A percentile compares a stretch with the other conserved stretches of the same genome.
phyloP scores from a whole-genome alignment of 1,140 invertebrate species.

The Cydia splendana region DNA sequence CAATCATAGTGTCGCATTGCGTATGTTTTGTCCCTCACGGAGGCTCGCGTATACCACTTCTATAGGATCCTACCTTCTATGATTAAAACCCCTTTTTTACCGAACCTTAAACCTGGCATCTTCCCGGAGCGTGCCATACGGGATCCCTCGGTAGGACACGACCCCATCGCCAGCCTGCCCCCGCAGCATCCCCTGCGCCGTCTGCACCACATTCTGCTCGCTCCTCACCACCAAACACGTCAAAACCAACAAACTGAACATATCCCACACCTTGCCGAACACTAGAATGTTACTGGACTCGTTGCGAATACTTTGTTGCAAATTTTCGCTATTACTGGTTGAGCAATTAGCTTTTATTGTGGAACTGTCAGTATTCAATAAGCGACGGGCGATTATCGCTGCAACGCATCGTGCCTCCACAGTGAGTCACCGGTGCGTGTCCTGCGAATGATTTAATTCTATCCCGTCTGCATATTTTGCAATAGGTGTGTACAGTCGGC shows the following conservation, averaged over 20 bases:
- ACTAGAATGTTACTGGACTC: not conserved
- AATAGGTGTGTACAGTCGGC: not conserved
- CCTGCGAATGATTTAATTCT: slow-evolving; percentile 13
- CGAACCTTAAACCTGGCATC: slow-evolving; percentile 34
- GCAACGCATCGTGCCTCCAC: not conserved
- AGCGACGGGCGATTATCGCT: slow-evolving; percentile 19
- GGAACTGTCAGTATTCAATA: slow-evolving; percentile 23
- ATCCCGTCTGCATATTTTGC: not conserved
- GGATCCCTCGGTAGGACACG: slow-evolving; percentile 58
- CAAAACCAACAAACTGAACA: not conserved
- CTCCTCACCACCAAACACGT: slow-evolving; percentile 32
- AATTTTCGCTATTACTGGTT: slow-evolving; percentile 8
- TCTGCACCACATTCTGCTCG: slow-evolving; percentile 47
- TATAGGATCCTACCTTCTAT: too few relatives aligned
- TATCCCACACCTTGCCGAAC: not conserved
- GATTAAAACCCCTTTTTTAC: too few relatives aligned
- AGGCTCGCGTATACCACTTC: too few relatives aligned
- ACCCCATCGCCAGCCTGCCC: slow-evolving; percentile 52
- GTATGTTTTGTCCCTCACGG: too few relatives aligned
- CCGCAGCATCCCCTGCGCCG: slow-evolving; percentile 58
- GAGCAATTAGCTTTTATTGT: slow-evolving; percentile 14
- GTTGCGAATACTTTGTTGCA: slow-evolving; percentile 3
- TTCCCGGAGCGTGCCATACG: slow-evolving; percentile 54
- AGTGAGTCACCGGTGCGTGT: not conserved
- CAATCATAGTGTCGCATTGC: too few relatives aligned